These are phyloP conservation scores for Keiferia lycopersicella DNA, from an alignment of 2,888 invertebrate genomes.

Conservation along the genomic window DNA sequence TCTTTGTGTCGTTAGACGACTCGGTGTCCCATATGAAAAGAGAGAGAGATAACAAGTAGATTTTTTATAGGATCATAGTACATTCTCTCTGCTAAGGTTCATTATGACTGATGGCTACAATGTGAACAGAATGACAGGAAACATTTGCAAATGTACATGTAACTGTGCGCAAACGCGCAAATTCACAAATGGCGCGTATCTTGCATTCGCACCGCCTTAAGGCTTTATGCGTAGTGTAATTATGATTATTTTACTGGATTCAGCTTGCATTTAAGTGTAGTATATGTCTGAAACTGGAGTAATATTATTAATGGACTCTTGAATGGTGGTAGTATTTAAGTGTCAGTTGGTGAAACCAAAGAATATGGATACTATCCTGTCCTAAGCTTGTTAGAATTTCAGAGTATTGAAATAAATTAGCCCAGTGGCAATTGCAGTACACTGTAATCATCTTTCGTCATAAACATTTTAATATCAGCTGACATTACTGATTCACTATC, in stretches of 20 bases:
- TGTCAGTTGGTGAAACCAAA: background rate
- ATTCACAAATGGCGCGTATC: slow-evolving; percentile 12
- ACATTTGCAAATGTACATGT: slow-evolving; percentile 32
- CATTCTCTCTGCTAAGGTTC: no score
- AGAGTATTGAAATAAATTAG: background rate
- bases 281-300: background rate
- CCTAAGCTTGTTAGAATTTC: background rate
- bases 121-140: slow-evolving; percentile 34
- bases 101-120: slow-evolving; percentile 43
- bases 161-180: slow-evolving; percentile 28
- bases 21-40: no score
- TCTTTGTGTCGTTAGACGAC: no score
- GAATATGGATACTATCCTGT: no score
- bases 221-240: slow-evolving; percentile 22
- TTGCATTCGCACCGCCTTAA: slow-evolving; percentile 18
- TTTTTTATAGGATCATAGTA: no score
- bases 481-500: background rate
- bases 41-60: no score
- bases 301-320: background rate
- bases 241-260: slow-evolving; percentile 17
- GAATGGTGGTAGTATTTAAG: background rate
- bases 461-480: background rate
- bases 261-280: slow-evolving; percentile 9
- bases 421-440: background rate
- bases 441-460: background rate